Percentiles rank a stretch among this genome's conserved stretches.
phyloP scores from a whole-genome alignment of 2,113 vertebrate species.

The Indri indri region DNA sequence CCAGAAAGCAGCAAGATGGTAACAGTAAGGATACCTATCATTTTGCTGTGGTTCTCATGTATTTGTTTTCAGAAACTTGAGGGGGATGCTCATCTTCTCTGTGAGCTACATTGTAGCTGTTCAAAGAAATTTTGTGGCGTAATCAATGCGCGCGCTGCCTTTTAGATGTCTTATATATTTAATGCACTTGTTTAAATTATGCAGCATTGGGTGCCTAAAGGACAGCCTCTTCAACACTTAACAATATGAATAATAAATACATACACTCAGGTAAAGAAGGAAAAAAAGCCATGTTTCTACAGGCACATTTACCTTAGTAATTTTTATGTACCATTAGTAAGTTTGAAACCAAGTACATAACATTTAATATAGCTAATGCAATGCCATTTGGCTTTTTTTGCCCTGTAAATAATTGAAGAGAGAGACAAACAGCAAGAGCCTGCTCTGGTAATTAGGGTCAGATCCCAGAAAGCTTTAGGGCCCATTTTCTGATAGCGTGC shows the following conservation, averaged over 20 bases:
- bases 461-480: constrained; percentile 84
- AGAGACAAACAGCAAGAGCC: constrained; percentile 82
- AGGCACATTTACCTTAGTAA: constrained; percentile 76
- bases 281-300: constrained; percentile 65
- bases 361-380: constrained; percentile 81
- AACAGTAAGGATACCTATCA: neutral
- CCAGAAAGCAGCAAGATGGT: constrained; percentile 35
- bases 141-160: constrained; percentile 62
- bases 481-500: constrained; percentile 84
- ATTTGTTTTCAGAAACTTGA: constrained; percentile 29
- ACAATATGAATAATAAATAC: constrained; percentile 74
- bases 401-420: constrained; percentile 87
- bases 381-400: constrained; percentile 79
- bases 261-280: constrained; percentile 67
- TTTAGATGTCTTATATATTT: constrained; percentile 80
- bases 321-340: constrained; percentile 79
- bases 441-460: constrained; percentile 83
- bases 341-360: constrained; percentile 76
- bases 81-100: neutral
- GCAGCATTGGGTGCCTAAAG: constrained; percentile 67
- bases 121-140: constrained; percentile 65
- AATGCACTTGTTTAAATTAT: constrained; percentile 80
- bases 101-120: constrained; percentile 23
- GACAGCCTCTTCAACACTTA: constrained; percentile 65
- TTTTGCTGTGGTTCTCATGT: constrained; percentile 34